These are phyloP conservation scores for Diogma glabrata DNA, from an alignment of 2,888 invertebrate genomes.

Conservation along the genomic window DNA sequence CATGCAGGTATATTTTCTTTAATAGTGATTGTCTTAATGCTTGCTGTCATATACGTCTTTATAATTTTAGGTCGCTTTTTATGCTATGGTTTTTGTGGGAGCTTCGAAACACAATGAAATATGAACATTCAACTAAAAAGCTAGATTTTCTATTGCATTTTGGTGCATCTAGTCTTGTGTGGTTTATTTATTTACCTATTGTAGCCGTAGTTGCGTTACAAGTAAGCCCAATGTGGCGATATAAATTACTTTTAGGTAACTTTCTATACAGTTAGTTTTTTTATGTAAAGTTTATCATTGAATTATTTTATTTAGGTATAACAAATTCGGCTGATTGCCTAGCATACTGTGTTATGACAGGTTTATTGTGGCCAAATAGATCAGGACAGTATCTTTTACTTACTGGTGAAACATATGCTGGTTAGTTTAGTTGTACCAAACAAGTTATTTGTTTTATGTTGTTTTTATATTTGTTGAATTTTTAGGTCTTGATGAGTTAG, in stretches of 20 bases:
- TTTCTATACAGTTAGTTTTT: too few species aligned
- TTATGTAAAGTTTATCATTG: not conserved
- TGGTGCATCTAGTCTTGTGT: slow-evolving; percentile 93
- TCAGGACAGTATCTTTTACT: slow-evolving; percentile 84
- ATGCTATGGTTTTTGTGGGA: slow-evolving; percentile 81
- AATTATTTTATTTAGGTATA: slow-evolving; percentile 53
- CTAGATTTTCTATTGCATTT: slow-evolving; percentile 90
- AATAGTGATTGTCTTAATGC: not conserved
- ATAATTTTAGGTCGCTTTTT: slow-evolving; percentile 48
- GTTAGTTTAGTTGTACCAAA: slow-evolving; percentile 28
- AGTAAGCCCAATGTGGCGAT: slow-evolving; percentile 90
- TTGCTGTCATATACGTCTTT: too few species aligned
- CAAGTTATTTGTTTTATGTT: not conserved
- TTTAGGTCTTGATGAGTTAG: slow-evolving; percentile 61
- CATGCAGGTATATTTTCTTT: slow-evolving; percentile 48
- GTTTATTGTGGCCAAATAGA: slow-evolving; percentile 89
- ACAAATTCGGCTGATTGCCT: slow-evolving; percentile 92
- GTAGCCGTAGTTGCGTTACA: slow-evolving; percentile 87
- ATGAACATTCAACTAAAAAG: slow-evolving; percentile 71
- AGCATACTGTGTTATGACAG: slow-evolving; percentile 90
- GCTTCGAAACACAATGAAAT: slow-evolving; percentile 61
- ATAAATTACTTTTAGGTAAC: slow-evolving; percentile 69
- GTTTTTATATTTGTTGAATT: not conserved
- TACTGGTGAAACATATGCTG: slow-evolving; percentile 56
- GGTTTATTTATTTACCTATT: slow-evolving; percentile 95